Evolutionary conservation across 2,888 invertebrate genomes (phyloP), one percentile per base, ranked within the genome.

Genomic region (Hydroisotoma schaefferi): DNA sequence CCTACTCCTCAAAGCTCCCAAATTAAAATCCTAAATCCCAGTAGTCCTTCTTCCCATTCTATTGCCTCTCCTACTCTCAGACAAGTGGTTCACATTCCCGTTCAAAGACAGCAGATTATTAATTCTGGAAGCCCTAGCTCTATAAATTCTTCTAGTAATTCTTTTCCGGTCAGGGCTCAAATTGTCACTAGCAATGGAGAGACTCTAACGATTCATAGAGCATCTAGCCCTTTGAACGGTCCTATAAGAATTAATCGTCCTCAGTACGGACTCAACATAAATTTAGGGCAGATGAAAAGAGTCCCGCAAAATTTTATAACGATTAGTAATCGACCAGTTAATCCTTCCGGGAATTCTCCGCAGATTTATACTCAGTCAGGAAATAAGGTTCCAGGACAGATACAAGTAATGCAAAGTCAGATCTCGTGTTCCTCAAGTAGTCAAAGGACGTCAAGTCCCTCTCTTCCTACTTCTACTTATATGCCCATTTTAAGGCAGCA

Each of bases 151-250:
- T 46, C 49, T 15, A n/a, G 44, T 10, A 59, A 53, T 37, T 62
- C 57, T 46, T 65, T 70, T 49, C 73, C 73, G 5, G 48, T 71
- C 0, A 54, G 73, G 46, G 70, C 73, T 44, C 71, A 73, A 44
- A 73, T 73, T 26, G 69, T 73, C 0, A 73, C 70, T 2, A 69
- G 70, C 49, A 70, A 70, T 53, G 73, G 73, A 1, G 73, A 73
- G 55, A 73, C 73, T 4, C 37, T 73, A 15, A 73, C 73, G 2
- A 71, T 73, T 52, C 72, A 72, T 53, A 53, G 73, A 46, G 72
- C 69, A 15, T 63, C 69, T 2, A 38, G 64, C 0, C 65, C 66
- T 10, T 52, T 63, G 22, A 68, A 58, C 55, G 63, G 64, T 15
- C 57, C 67, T 0, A 57, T 70, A 26, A 49, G 68, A 28, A 63